Evolutionary conservation across 37 sponge, comb jelly and placozoan genomes (phyloP).

Genomic region (Halichondria panicea): DNA sequence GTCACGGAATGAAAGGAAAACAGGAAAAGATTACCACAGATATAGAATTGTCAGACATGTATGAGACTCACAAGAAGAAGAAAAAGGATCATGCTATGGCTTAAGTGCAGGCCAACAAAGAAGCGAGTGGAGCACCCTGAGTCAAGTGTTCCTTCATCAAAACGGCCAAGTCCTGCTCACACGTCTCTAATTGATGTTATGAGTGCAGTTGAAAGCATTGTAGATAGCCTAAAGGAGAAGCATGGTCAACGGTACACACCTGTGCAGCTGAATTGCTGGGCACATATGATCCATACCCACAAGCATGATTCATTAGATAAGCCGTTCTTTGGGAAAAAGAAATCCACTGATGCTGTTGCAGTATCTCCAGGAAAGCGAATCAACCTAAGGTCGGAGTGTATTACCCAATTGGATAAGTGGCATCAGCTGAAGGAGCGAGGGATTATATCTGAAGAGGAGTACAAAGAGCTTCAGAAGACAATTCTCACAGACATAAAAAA

Average conservation of each 20-base stretch:
- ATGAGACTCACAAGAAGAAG: not conserved
- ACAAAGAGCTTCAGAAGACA: slow-evolving; percentile 3
- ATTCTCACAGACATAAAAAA: not conserved
- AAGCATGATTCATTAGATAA: not conserved
- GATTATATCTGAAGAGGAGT: not conserved
- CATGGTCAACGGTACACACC: not conserved
- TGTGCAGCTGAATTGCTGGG: slow-evolving; percentile 6
- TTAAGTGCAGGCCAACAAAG: not conserved
- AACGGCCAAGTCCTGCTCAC: no score
- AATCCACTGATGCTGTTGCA: not conserved
- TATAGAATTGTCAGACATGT: slow-evolving; percentile 1
- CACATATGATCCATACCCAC: slow-evolving; percentile 11
- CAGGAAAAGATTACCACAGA: not conserved
- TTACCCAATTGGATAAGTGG: not conserved
- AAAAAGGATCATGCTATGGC: not conserved
- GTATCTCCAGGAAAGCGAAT: slow-evolving; percentile 6
- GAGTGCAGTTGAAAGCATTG: not conserved
- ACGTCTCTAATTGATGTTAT: not conserved
- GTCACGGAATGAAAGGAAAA: slow-evolving; percentile 8
- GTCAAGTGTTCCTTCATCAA: not conserved
- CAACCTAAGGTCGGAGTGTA: not conserved
- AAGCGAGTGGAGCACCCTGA: not conserved
- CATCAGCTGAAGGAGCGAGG: slow-evolving; percentile 3
- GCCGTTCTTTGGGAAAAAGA: not conserved
- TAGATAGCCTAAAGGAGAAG: not conserved